Evolutionary conservation across 2,888 invertebrate species (phyloP).

Genomic region (Nomada fucata): DNA sequence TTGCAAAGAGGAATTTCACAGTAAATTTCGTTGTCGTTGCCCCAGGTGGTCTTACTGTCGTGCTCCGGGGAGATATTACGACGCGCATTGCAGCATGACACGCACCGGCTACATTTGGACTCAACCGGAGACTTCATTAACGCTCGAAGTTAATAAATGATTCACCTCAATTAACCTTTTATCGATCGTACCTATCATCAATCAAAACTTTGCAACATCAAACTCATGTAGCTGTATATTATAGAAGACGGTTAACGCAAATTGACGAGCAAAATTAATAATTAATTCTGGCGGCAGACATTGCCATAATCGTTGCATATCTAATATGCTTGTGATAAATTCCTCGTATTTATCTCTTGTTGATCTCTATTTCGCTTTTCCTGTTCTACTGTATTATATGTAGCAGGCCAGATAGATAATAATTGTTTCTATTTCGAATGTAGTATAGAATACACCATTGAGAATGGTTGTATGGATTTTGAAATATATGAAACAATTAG

Average conservation of each 20-base stretch:
- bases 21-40: conserved; percentile 93
- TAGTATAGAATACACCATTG: neutral
- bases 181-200: neutral
- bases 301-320: neutral
- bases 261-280: neutral
- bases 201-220: conserved; percentile 3
- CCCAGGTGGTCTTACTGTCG: conserved; percentile 95
- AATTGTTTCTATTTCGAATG: neutral
- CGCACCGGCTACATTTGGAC: conserved; percentile 96
- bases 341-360: neutral
- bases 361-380: neutral
- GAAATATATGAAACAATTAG: neutral
- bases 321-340: neutral
- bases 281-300: neutral
- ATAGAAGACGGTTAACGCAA: neutral
- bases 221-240: conserved; percentile 14
- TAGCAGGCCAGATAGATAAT: neutral
- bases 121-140: conserved; percentile 87
- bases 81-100: conserved; percentile 95
- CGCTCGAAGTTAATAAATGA: conserved; percentile 78
- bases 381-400: neutral
- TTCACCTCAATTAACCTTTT: neutral
- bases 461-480: neutral
- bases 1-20: conserved; percentile 96
- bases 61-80: conserved; percentile 94